phyloP scores from a whole-genome alignment of 2,797 vertebrate genomes.

The Echeneis naucrates region DNA sequence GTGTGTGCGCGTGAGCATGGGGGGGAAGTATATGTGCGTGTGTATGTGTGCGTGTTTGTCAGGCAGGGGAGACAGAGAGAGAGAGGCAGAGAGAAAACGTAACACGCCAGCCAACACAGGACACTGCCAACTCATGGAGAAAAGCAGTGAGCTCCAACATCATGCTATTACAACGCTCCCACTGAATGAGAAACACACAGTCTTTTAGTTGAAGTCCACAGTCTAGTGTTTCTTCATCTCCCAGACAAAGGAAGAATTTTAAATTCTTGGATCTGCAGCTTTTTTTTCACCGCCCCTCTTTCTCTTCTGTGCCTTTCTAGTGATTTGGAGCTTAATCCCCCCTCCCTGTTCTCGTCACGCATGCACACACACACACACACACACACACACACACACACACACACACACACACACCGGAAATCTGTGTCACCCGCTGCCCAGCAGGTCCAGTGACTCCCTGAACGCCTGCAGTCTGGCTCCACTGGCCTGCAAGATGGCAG shows the following conservation, averaged over 20 bases:
- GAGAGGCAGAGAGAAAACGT: constrained; percentile 67
- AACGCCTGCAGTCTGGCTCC: constrained; percentile 84
- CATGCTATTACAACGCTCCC: constrained; percentile 73
- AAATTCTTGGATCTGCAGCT: constrained; percentile 80
- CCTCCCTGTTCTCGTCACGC: constrained; percentile 65
- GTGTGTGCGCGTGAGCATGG: constrained; percentile 34
- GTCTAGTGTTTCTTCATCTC: constrained; percentile 77
- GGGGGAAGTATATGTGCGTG: constrained; percentile 32
- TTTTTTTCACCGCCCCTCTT: constrained; percentile 31
- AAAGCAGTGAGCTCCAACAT: constrained; percentile 79
- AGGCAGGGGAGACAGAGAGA: constrained; percentile 74
- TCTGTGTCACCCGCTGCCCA: constrained; percentile 85
- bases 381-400: constrained; percentile 46
- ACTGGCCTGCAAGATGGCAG: constrained; percentile 84
- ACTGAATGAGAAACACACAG: constrained; percentile 75
- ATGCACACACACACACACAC: constrained; percentile 53
- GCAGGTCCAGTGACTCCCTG: constrained; percentile 84
- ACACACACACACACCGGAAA: constrained; percentile 80
- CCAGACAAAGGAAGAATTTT: constrained; percentile 79
- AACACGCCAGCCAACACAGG: constrained; percentile 82
- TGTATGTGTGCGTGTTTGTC: constrained; percentile 73
- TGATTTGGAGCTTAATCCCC: constrained; percentile 83
- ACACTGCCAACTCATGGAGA: constrained; percentile 83
- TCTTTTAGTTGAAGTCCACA: constrained; percentile 71
- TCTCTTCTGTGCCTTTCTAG: constrained; percentile 78